Percentiles rank a stretch among this genome's conserved stretches.
Conservation (phyloP, 2,888 invertebrate genomes). For the Rhyacophila evoluta region DNA sequence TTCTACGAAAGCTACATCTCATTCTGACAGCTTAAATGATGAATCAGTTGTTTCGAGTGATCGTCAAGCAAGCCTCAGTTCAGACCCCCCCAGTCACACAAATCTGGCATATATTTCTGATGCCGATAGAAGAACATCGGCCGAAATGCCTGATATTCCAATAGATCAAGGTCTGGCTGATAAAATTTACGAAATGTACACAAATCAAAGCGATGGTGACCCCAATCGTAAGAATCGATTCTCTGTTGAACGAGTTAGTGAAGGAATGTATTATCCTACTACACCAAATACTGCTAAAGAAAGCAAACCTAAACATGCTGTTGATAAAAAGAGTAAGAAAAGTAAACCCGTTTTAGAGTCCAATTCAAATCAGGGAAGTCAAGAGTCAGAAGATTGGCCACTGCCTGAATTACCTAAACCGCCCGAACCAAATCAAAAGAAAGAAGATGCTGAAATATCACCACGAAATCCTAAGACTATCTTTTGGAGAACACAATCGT, state of each 20-base stretch:
- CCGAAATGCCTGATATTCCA: conserved; percentile 87
- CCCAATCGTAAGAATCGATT: conserved; percentile 57
- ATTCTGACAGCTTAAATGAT: conserved; percentile 86
- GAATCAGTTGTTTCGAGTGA: conserved; percentile 87
- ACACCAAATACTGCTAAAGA: conserved; percentile 38
- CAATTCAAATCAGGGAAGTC: conserved; percentile 72
- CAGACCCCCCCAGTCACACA: conserved; percentile 83
- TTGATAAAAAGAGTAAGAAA: conserved; percentile 38
- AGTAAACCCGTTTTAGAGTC: conserved; percentile 60
- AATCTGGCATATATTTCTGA: conserved; percentile 83
- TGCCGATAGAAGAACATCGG: conserved; percentile 82
- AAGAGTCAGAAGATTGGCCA: conserved; percentile 83
- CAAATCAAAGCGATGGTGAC: conserved; percentile 55
- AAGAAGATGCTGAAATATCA: conserved; percentile 11
- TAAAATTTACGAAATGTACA: conserved; percentile 72
- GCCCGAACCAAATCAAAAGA: conserved; percentile 4
- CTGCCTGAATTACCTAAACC: conserved; percentile 75
- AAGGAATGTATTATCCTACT: conserved; percentile 51
- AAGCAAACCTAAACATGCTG: conserved; percentile 43
- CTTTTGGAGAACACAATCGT: conserved; percentile 62
- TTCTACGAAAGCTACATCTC: conserved; percentile 86
- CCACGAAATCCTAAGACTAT: conserved; percentile 59
- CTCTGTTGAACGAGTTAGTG: conserved; percentile 50
- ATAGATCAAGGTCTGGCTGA: conserved; percentile 75
- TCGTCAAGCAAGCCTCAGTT: conserved; percentile 86